Percentiles rank a stretch among this genome's conserved stretches.
These are phyloP conservation scores for Dryobates pubescens DNA, from an alignment of 2,797 vertebrate species.

Conservation along the genomic window DNA sequence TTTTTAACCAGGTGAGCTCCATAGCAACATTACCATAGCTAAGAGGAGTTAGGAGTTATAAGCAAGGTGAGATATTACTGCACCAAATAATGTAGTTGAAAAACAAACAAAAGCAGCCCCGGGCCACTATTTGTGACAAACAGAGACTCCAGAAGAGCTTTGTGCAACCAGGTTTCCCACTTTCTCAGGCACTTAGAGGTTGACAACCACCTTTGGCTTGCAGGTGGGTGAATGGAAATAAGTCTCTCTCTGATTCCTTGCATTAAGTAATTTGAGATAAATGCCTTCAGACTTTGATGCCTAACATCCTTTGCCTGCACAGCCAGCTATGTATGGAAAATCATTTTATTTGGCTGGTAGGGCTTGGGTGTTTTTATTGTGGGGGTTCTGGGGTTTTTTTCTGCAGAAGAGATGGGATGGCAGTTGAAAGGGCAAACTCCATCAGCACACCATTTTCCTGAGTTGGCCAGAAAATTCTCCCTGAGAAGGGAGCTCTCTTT, in stretches of 20 bases:
- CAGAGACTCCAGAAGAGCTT: neutral
- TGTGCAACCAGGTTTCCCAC: neutral
- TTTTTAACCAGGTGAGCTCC: neutral
- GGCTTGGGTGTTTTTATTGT: neutral
- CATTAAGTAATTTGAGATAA: neutral
- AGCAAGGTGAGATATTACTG: neutral
- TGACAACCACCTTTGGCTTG: neutral
- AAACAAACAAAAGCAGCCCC: neutral
- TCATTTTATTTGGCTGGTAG: accelerated
- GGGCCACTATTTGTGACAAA: neutral
- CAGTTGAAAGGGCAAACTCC: neutral
- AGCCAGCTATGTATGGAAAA: neutral
- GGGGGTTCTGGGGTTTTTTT: neutral
- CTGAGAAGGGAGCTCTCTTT: neutral
- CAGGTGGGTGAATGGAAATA: neutral
- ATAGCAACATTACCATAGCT: accelerated
- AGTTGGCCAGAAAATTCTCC: neutral
- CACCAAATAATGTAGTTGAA: neutral
- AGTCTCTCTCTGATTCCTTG: neutral
- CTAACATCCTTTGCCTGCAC: neutral
- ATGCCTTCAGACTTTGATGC: neutral
- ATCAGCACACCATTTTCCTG: neutral
- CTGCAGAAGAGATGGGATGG: neutral
- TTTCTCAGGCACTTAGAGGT: neutral
- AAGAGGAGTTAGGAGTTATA: neutral